These are phyloP conservation scores for Meandrina meandrites DNA, from an alignment of 92 coral and sea anemone species.

Conservation along the genomic window DNA sequence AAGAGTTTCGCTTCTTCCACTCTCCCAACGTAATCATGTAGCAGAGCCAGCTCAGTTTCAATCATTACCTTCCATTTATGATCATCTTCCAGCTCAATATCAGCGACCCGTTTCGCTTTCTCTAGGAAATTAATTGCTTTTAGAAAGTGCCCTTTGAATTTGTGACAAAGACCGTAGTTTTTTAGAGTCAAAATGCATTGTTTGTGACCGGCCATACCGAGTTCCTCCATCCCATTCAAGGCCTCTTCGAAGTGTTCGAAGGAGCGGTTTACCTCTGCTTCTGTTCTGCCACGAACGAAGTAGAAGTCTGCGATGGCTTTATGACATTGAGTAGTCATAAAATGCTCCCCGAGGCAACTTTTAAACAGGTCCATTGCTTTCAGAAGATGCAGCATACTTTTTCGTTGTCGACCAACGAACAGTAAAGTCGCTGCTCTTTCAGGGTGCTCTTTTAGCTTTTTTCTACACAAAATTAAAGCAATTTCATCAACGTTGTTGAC, in stretches of 20 bases:
- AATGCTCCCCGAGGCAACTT: conserved; percentile 8
- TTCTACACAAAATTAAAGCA: neutral
- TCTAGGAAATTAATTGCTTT: conserved; percentile 21
- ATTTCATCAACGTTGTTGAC: neutral
- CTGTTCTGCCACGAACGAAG: neutral
- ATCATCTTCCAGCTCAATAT: conserved; percentile 30
- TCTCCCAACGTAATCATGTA: neutral
- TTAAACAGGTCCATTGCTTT: neutral
- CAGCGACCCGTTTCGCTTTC: conserved; percentile 25
- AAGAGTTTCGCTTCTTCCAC: neutral
- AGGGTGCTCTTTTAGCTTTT: neutral
- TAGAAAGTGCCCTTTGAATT: conserved; percentile 6
- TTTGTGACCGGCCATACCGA: conserved; percentile 10
- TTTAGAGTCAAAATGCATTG: conserved; percentile 37
- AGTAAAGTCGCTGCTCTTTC: conserved; percentile 25
- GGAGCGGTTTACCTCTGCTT: neutral
- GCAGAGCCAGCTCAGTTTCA: conserved; percentile 29
- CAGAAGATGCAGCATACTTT: neutral
- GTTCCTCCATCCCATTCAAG: neutral
- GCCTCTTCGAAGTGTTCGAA: conserved; percentile 7
- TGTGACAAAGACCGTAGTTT: conserved; percentile 29
- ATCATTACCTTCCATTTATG: conserved; percentile 29
- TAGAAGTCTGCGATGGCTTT: conserved; percentile 40
- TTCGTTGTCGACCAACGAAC: neutral
- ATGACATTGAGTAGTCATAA: conserved; percentile 38